Conservation (phyloP, 2,888 invertebrate genomes). For the Platycnemis pennipes region DNA sequence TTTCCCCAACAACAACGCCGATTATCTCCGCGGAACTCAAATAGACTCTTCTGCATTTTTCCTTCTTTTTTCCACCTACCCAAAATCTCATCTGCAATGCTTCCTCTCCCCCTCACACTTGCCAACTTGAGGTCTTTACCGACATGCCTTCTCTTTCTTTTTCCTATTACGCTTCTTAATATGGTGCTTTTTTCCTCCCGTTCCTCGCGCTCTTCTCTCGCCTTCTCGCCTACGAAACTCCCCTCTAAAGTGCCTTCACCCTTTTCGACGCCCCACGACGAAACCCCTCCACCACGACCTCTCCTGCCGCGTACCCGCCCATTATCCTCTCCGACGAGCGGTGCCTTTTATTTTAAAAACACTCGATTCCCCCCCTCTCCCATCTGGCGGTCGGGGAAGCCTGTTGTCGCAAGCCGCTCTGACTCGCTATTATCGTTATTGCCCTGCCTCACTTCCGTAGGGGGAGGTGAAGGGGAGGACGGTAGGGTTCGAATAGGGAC, state of each 20-base stretch:
- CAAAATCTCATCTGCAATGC: neutral
- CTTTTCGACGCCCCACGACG: neutral
- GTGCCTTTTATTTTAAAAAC: slow-evolving; percentile 9
- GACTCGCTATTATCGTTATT: slow-evolving; percentile 28
- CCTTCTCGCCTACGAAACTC: neutral
- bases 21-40: neutral
- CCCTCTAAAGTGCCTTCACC: neutral
- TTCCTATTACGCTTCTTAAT: slow-evolving; percentile 5
- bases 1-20: neutral
- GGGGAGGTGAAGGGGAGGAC: neutral
- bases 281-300: neutral
- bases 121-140: neutral
- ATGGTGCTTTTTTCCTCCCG: neutral
- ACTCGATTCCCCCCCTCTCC: slow-evolving; percentile 11
- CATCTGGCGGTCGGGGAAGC: slow-evolving; percentile 4
- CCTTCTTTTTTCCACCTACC: slow-evolving; percentile 4
- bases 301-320: neutral
- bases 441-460: neutral
- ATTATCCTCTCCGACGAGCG: neutral
- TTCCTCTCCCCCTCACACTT: neutral
- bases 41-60: neutral
- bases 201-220: neutral
- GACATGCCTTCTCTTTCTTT: neutral
- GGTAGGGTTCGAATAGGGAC: neutral
- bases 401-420: neutral